Conservation (phyloP, 2,113 vertebrate species). For the Pungitius pungitius region DNA sequence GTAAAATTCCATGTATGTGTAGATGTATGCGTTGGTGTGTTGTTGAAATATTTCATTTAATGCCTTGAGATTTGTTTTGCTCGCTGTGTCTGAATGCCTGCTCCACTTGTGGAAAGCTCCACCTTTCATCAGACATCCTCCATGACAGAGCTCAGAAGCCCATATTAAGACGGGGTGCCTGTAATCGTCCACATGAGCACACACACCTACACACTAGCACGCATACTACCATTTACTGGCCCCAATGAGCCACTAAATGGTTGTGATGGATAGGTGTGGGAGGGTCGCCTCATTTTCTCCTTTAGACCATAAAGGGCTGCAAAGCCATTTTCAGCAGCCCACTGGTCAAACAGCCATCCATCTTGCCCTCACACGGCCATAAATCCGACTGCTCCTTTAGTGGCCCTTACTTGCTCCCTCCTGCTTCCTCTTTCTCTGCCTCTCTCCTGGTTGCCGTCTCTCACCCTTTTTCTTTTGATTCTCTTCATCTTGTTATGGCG, state of each 20-base stretch:
- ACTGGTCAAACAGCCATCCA: constrained; percentile 74
- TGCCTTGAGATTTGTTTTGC: too few species aligned
- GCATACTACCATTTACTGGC: constrained; percentile 68
- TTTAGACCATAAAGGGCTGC: constrained; percentile 61
- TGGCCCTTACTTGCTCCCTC: neutral
- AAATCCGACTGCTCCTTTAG: constrained; percentile 64
- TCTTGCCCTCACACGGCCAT: constrained; percentile 64
- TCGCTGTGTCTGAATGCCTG: neutral
- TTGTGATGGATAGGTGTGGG: constrained; percentile 72
- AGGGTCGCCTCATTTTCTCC: constrained; percentile 74
- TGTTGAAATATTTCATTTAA: too few species aligned
- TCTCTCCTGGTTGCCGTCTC: neutral
- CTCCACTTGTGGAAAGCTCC: constrained; percentile 44
- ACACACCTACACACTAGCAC: constrained; percentile 28
- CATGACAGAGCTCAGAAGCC: constrained; percentile 28
- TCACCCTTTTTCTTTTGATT: neutral
- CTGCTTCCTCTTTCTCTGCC: neutral
- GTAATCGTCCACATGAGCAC: constrained; percentile 66
- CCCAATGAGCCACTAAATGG: constrained; percentile 74
- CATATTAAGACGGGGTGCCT: constrained; percentile 44
- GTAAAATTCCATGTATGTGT: too few species aligned
- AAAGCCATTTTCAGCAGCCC: constrained; percentile 72
- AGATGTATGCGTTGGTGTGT: too few species aligned
- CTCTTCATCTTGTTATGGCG: neutral
- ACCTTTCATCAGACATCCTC: constrained; percentile 54